Conservation (phyloP, 2,113 vertebrate genomes). For the human (Homo sapiens) region DNA sequence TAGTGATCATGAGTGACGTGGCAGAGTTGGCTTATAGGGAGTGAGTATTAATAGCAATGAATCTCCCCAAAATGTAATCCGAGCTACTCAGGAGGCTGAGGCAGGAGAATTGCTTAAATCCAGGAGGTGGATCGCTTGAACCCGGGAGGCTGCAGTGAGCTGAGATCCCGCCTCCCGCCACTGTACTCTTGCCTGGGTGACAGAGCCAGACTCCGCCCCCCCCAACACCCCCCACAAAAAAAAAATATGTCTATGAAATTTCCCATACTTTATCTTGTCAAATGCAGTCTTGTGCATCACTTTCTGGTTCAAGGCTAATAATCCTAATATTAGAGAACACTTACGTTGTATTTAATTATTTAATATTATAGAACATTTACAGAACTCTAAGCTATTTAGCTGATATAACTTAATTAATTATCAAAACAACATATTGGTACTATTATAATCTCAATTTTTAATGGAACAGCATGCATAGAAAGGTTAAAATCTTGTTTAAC, state of each 20-base stretch:
- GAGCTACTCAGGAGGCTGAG: no score
- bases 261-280: background rate
- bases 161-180: no score
- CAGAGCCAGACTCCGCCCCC: no score
- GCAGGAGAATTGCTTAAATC: no score
- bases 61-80: background rate
- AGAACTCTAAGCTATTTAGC: background rate
- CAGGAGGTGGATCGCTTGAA: no score
- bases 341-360: background rate
- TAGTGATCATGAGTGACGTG: background rate
- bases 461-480: background rate
- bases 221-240: accelerated
- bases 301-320: background rate
- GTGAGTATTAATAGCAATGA: background rate
- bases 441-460: background rate
- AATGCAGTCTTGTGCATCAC: background rate
- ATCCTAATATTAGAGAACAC: background rate
- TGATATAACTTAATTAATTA: background rate
- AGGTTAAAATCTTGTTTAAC: background rate
- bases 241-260: background rate
- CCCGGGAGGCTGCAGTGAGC: no score
- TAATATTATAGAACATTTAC: background rate
- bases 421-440: background rate
- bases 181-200: no score
- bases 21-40: background rate